Evolutionary conservation across 2,113 vertebrate species (phyloP), one percentile per base, ranked within the genome.

Genomic region (Prinia subflava): DNA sequence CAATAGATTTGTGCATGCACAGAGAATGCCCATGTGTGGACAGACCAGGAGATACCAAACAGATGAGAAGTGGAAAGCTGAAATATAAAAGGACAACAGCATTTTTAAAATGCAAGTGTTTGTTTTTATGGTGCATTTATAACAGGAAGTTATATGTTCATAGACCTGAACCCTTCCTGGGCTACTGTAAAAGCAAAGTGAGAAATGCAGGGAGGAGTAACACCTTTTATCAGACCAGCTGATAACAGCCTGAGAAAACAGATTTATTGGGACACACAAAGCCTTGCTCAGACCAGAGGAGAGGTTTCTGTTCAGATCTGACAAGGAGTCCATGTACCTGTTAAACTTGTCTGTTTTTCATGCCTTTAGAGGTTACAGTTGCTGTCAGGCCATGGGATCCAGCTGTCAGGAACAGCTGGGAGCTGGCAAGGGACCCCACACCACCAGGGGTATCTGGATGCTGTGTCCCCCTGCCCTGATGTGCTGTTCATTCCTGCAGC

Each of bases 371-470:
- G 41, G 17, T 55, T 75, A 16, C 27, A 75, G 20, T 5, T 67
- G 21, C 39, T 44, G 33, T 60, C 42, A 76, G 71, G 33, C 15
- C 1, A 0, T 15, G 39, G 55, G 21, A 74, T 41, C 35, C 37
- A 46, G 46, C 37, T 3, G 17, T 17, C 59, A 50, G 64, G 64
- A 87, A 3, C 31, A 74, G 47, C 47, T 82, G 81, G 60, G 42
- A 67, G 46, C 52, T 63, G 42, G 28, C 1, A 7, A 41, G 11
- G 53, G 33, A 50, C 7, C 10, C 25, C 4, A 2, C 17, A 20
- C 2, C 1, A 1, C 20, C 12, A 2, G 17, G 69, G 39, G 19
- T 42, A 15, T 13, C 31, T 4, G 2, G 13, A 7, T 16, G 10
- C 59, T 4, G 1, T 75, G 37, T 5, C 7, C 10, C 10, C 16